Conservation (phyloP, 2,888 invertebrate genomes). For the Dynastes grantii region DNA sequence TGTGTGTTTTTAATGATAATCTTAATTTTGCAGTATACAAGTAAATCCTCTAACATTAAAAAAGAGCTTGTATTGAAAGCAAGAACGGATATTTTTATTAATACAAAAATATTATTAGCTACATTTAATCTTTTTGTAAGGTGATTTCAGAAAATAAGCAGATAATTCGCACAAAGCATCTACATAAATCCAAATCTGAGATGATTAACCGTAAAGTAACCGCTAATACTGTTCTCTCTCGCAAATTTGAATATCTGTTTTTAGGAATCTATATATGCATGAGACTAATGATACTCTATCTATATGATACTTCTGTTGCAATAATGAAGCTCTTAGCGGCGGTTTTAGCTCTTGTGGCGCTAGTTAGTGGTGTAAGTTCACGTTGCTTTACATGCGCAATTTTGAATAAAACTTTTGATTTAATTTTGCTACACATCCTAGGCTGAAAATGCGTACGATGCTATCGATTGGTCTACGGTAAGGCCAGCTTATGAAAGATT, state of each 20-base stretch:
- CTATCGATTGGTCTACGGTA: slow-evolving; percentile 41
- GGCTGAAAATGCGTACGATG: slow-evolving; percentile 16
- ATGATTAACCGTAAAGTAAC: background rate
- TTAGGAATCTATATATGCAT: no score
- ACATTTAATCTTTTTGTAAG: no score
- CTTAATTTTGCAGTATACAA: no score
- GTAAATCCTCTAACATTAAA: no score
- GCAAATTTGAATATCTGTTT: background rate
- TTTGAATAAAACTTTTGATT: background rate
- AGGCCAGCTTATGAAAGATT: slow-evolving; percentile 1
- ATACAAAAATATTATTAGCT: background rate
- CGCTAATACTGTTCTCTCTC: background rate
- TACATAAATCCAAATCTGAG: background rate
- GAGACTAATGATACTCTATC: no score
- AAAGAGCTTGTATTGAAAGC: background rate
- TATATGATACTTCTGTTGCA: background rate
- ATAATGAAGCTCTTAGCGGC: slow-evolving; percentile 25
- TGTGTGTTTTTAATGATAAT: no score
- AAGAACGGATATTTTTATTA: background rate
- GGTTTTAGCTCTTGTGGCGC: slow-evolving; percentile 22
- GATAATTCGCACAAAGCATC: background rate
- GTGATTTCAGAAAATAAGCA: no score
- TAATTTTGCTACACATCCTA: background rate
- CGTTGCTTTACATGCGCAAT: background rate
- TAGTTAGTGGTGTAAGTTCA: slow-evolving; percentile 31